Evolutionary conservation across 2,888 invertebrate genomes (phyloP).

Genomic region (Himalopsyche anomala): DNA sequence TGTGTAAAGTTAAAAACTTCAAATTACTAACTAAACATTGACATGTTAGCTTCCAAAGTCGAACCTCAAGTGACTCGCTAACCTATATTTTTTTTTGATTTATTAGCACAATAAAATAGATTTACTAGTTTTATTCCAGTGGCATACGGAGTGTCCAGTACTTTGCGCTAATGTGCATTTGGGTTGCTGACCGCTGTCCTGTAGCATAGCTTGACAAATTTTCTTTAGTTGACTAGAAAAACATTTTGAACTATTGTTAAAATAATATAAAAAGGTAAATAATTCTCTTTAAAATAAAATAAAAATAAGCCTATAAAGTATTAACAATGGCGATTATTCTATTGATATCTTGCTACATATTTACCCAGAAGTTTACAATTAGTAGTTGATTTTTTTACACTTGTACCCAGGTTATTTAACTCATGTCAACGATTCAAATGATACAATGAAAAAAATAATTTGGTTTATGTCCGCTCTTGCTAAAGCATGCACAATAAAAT

Average conservation of each 20-base stretch:
- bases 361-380: not conserved
- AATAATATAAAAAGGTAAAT: not conserved
- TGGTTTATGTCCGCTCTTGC: slow-evolving; percentile 57
- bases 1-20: too few species aligned
- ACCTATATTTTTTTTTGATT: too few species aligned
- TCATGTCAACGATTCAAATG: not conserved
- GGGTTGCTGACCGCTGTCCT: not conserved
- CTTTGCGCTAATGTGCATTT: too few species aligned
- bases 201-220: slow-evolving; percentile 44
- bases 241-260: slow-evolving; percentile 5
- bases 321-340: not conserved
- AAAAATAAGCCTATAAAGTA: not conserved
- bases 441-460: slow-evolving; percentile 21
- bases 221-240: slow-evolving; percentile 41
- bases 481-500: slow-evolving; percentile 63
- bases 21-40: too few species aligned
- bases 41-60: too few species aligned
- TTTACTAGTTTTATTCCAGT: too few species aligned
- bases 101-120: too few species aligned
- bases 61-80: too few species aligned
- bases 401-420: not conserved
- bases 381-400: not conserved
- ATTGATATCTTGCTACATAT: not conserved
- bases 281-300: slow-evolving; percentile 13
- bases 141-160: too few species aligned